Evolutionary conservation across 1,140 invertebrate species (phyloP).

Genomic region (Drosophila subpulchrella): DNA sequence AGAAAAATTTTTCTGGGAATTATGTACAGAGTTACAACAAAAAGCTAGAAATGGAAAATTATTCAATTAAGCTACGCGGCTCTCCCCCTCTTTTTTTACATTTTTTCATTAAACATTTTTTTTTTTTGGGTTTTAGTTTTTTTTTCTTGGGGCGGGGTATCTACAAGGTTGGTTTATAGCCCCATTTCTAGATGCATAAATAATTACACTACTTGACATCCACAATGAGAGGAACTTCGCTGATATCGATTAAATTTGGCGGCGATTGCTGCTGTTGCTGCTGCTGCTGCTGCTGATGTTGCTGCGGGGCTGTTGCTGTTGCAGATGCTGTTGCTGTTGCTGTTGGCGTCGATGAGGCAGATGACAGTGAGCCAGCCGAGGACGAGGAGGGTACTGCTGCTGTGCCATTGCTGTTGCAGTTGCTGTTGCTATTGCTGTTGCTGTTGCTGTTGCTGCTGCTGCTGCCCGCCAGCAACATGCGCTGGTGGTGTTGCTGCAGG

Average conservation of each 20-base stretch:
- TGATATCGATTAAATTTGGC: constrained; percentile 84
- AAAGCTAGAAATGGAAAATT: constrained; percentile 59
- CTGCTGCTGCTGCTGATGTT: constrained; percentile 52
- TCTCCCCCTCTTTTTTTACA: constrained; percentile 43
- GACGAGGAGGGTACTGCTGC: constrained; percentile 46
- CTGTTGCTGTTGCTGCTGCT: constrained; percentile 21
- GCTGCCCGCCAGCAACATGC: constrained; percentile 64
- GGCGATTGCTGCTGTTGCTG: constrained; percentile 72
- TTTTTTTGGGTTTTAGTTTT: constrained; percentile 27
- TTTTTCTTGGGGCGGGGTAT: constrained; percentile 35
- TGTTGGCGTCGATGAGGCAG: constrained; percentile 73
- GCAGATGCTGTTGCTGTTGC: constrained; percentile 34
- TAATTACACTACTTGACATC: constrained; percentile 84
- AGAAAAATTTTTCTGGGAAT: constrained; percentile 45
- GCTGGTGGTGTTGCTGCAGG: constrained; percentile 81
- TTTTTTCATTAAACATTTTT: constrained; percentile 55
- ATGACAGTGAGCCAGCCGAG: constrained; percentile 69
- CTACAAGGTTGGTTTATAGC: constrained; percentile 44
- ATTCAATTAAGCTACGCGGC: constrained; percentile 71
- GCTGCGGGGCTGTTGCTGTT: constrained; percentile 44
- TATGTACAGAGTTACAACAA: constrained; percentile 79
- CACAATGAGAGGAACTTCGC: constrained; percentile 84
- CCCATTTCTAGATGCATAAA: constrained; percentile 72
- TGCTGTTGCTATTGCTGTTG: constrained; percentile 27
- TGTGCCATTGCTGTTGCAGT: constrained; percentile 33